These are phyloP conservation scores for Callosobruchus maculatus DNA, from an alignment of 2,888 invertebrate genomes.

Conservation along the genomic window DNA sequence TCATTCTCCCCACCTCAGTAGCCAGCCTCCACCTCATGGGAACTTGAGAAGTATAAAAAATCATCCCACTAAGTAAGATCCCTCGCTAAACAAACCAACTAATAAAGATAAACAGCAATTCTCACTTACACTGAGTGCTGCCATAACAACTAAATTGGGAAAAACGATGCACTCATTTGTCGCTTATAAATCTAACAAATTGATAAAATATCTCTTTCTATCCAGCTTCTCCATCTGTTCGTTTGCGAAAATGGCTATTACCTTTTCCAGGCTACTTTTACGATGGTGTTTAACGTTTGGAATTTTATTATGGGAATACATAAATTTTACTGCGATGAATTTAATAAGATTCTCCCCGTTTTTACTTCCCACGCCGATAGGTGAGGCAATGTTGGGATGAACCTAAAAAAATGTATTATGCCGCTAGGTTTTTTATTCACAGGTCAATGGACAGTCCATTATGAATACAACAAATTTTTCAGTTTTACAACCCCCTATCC, in stretches of 20 bases:
- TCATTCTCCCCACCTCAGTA: no score
- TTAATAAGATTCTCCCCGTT: not conserved
- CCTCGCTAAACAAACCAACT: not conserved
- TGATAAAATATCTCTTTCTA: not conserved
- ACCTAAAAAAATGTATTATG: no score
- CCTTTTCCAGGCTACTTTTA: not conserved
- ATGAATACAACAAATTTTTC: no score
- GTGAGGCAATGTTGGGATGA: no score
- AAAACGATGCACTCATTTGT: not conserved
- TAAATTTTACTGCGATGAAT: not conserved
- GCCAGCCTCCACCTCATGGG: no score
- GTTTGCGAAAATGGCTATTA: not conserved
- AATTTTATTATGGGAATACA: not conserved
- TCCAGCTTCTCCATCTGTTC: not conserved
- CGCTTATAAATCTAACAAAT: not conserved
- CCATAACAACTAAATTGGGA: not conserved
- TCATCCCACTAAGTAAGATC: not conserved
- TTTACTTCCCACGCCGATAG: no score
- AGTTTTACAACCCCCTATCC: no score
- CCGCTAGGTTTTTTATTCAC: no score
- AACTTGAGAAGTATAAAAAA: not conserved
- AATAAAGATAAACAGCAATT: not conserved
- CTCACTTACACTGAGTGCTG: not conserved
- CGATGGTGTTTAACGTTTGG: not conserved
- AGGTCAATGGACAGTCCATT: no score